phyloP scores from a whole-genome alignment of 1,140 invertebrate genomes.

The Leptinotarsa undecemlineata region DNA sequence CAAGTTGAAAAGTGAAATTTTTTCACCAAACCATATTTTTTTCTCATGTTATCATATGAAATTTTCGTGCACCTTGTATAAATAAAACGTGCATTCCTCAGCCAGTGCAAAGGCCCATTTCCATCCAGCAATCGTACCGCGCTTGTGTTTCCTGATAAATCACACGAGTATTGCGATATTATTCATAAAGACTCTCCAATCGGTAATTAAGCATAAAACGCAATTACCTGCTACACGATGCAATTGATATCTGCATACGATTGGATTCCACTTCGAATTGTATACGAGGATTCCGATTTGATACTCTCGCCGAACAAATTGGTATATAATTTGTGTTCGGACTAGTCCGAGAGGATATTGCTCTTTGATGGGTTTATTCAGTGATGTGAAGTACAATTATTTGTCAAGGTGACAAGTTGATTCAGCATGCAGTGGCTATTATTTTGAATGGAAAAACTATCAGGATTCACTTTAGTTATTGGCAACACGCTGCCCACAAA shows the following conservation, averaged over 20 bases:
- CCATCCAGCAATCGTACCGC: neutral
- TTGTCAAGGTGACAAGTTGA: too few species aligned
- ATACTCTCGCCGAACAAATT: conserved; percentile 11
- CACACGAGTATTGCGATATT: conserved; percentile 31
- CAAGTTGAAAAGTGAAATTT: too few species aligned
- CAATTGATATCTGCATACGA: conserved; percentile 37
- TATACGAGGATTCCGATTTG: conserved; percentile 5
- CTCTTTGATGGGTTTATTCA: too few species aligned
- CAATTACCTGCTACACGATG: conserved; percentile 37
- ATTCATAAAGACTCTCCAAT: conserved; percentile 40
- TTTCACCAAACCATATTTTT: too few species aligned
- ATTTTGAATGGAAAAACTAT: too few species aligned
- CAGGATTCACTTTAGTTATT: too few species aligned
- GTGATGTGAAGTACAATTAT: too few species aligned
- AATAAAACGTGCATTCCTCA: too few species aligned
- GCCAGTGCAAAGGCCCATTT: neutral
- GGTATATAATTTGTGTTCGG: conserved; percentile 6
- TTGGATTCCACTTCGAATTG: neutral
- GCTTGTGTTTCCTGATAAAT: conserved; percentile 33
- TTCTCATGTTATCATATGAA: too few species aligned
- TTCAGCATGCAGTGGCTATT: too few species aligned
- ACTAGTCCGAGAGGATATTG: neutral
- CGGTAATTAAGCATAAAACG: conserved; percentile 35
- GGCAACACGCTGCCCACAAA: too few species aligned
- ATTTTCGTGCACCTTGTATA: too few species aligned